Percentiles rank a stretch among this genome's conserved stretches.
Conservation (phyloP, 2,888 invertebrate species). For the Yponomeuta malinellus region DNA sequence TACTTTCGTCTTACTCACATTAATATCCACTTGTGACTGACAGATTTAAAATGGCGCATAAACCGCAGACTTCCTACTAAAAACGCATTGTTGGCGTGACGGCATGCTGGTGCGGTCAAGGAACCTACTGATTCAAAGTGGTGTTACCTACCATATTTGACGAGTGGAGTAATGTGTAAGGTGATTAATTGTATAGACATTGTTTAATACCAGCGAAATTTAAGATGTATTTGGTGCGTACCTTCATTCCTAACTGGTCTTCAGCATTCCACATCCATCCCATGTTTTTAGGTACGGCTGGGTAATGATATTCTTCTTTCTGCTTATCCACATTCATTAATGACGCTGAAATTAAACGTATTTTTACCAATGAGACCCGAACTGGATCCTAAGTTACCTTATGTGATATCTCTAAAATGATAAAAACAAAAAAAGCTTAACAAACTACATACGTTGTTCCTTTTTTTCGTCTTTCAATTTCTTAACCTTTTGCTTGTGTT, state of each 20-base stretch:
- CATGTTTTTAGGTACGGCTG: constrained; percentile 58
- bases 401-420: too few relatives aligned
- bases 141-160: too few relatives aligned
- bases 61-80: too few relatives aligned
- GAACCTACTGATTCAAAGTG: too few relatives aligned
- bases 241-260: constrained; percentile 63
- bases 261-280: constrained; percentile 70
- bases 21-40: too few relatives aligned
- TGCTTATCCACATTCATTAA: constrained; percentile 33
- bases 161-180: too few relatives aligned
- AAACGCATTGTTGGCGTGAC: too few relatives aligned
- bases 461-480: not conserved
- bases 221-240: constrained; percentile 21
- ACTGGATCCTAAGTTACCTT: too few relatives aligned
- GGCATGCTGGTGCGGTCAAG: too few relatives aligned
- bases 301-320: constrained; percentile 46
- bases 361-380: not conserved
- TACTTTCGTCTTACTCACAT: too few relatives aligned
- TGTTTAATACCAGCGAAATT: not conserved
- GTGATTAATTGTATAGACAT: too few relatives aligned
- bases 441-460: not conserved
- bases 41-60: too few relatives aligned
- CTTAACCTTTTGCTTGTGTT: not conserved
- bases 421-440: not conserved
- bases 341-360: constrained; percentile 30